Percentiles rank a stretch among this genome's conserved stretches.
Evolutionary conservation across 1,140 invertebrate genomes (phyloP).

Genomic region (Diabrotica undecimpunctata): DNA sequence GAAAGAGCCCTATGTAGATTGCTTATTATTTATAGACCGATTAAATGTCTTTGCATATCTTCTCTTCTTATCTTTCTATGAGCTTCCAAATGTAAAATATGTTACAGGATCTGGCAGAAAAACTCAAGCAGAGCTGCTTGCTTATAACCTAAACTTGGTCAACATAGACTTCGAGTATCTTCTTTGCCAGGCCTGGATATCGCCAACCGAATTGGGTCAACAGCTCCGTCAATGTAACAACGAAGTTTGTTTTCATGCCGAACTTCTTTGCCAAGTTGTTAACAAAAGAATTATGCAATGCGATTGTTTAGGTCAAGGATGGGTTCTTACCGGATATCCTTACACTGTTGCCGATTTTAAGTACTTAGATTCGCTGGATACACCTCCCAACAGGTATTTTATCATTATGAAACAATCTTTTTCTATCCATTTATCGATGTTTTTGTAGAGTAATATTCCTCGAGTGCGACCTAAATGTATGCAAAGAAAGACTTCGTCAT

Average conservation of each 20-base stretch:
- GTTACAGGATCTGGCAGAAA: slow-evolving; percentile 42
- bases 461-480: slow-evolving; percentile 42
- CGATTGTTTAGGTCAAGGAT: slow-evolving; percentile 58
- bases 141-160: slow-evolving; percentile 49
- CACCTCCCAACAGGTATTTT: slow-evolving; percentile 54
- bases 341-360: slow-evolving; percentile 55
- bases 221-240: slow-evolving; percentile 47
- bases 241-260: slow-evolving; percentile 46
- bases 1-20: too few species aligned
- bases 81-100: background rate
- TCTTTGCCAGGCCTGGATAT: slow-evolving; percentile 49
- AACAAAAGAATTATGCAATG: slow-evolving; percentile 50
- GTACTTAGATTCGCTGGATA: slow-evolving; percentile 53
- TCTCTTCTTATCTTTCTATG: too few species aligned
- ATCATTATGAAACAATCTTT: too few species aligned
- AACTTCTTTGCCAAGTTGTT: slow-evolving; percentile 50
- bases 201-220: slow-evolving; percentile 50
- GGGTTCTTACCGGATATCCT: slow-evolving; percentile 59
- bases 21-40: too few species aligned
- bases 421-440: too few species aligned
- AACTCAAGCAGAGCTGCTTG: slow-evolving; percentile 47
- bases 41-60: too few species aligned
- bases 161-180: slow-evolving; percentile 56
- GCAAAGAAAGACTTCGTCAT: slow-evolving; percentile 36
- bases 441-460: slow-evolving; percentile 37